Evolutionary conservation across 2,888 invertebrate species (phyloP).

Genomic region (Scelioninae gen. 2): DNA sequence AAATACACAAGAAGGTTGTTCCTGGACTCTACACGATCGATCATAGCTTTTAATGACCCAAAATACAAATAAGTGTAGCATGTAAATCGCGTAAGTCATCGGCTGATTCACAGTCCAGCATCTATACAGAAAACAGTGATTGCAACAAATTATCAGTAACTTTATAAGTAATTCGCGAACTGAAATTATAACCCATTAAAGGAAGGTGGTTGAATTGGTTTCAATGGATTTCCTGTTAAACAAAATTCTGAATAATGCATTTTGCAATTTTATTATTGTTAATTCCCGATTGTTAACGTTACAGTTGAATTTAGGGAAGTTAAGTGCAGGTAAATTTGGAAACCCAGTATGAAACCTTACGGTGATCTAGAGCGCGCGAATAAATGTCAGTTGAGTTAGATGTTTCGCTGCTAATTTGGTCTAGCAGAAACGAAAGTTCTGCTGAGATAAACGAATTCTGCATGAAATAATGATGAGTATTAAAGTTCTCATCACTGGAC

Average conservation of each 20-base stretch:
- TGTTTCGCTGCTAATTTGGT: too few relatives aligned
- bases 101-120: background rate
- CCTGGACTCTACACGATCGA: background rate
- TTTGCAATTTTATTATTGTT: slow-evolving; percentile 9
- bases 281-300: slow-evolving; percentile 17
- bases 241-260: slow-evolving; percentile 36
- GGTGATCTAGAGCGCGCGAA: too few relatives aligned
- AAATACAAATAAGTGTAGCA: slow-evolving; percentile 1
- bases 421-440: too few relatives aligned
- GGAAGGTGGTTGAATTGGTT: slow-evolving; percentile 21
- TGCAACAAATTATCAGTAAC: slow-evolving; percentile 16
- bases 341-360: too few relatives aligned
- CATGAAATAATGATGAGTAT: too few relatives aligned
- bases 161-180: slow-evolving; percentile 9
- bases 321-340: background rate
- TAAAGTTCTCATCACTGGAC: too few relatives aligned
- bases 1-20: too few relatives aligned
- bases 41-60: slow-evolving; percentile 11
- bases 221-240: slow-evolving; percentile 8
- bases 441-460: too few relatives aligned
- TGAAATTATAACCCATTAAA: slow-evolving; percentile 23
- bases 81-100: background rate
- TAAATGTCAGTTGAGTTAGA: too few relatives aligned
- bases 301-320: slow-evolving; percentile 14
- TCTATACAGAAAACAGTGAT: slow-evolving; percentile 1